Base-by-base conservation (phyloP, 2,113 vertebrate genomes). In the Rhodinocichla rosea region DNA sequence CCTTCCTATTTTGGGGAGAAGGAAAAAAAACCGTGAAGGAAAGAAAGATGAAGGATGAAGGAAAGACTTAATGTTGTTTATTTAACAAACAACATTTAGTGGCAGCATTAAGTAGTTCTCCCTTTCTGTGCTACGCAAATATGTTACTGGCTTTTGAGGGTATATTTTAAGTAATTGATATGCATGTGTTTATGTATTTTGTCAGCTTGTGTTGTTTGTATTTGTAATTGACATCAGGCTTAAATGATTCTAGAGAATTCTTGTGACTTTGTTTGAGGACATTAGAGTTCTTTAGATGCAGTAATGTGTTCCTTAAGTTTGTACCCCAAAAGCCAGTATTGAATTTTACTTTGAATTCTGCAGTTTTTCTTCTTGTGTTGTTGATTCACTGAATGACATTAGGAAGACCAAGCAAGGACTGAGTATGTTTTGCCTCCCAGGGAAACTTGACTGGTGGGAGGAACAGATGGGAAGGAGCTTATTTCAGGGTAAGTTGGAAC, bases 281-380 rank as follows among this genome's bases (percentile, higher is more conserved):
- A 10, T 0, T 65, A 26, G 55, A 86, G 33, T 81, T 97, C 59
- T 79, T 87, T 16, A 81, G 65, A 39, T 27, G 37, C 7, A 44
- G 20, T 50, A 74, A 49, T 7, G 23, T 52, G 37, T 69, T 80
- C 53, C 30, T 74, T 79, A 15, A 33, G 44, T 53, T 89, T 74
- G 39, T 62, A 78, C 19, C 44, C 37, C 75, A 75, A 87, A 94
- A 94, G 70, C 40, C 59, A 80, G 10, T 82, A 64, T 35, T 90
- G 70, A 88, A 95, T 97, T 94, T 93, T 64, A 56, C 42, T 94
- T 82, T 24, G 35, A 74, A 83, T 92, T 92, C 19, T 67, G 30
- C 62, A 71, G 71, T 57, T 92, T 94, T 88, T 88, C 42, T 87
- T 90, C 40, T 71, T 85, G 11, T 83, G 23, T 64, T 94, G n/a